Conservation (phyloP, 2,113 vertebrate genomes). For the Paradoxurus hermaphroditus region DNA sequence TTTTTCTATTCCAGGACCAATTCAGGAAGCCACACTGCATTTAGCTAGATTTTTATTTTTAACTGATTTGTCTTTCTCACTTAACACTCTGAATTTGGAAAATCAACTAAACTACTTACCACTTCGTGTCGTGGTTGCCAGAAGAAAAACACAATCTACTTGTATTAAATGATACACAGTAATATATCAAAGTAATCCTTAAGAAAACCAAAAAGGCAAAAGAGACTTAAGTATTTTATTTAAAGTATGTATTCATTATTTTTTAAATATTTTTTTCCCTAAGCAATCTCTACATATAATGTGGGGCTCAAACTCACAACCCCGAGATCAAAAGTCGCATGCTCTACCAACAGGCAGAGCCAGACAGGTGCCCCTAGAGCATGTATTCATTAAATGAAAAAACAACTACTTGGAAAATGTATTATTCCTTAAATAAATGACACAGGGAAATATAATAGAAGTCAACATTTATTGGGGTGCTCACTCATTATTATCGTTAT, state of each 20-base stretch:
- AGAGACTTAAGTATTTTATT: background rate
- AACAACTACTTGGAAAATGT: background rate
- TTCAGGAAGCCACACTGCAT: background rate
- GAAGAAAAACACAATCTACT: background rate
- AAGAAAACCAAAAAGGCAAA: background rate
- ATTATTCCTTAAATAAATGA: constrained; percentile 2
- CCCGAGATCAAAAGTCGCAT: too few relatives aligned
- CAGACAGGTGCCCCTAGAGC: background rate
- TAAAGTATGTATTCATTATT: background rate
- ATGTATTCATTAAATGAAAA: background rate
- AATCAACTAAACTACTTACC: background rate
- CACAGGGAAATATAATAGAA: background rate
- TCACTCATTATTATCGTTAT: background rate
- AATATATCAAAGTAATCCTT: background rate
- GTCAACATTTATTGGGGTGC: background rate
- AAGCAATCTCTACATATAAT: too few relatives aligned
- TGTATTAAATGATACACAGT: background rate
- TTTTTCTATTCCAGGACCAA: background rate
- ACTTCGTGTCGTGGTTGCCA: background rate
- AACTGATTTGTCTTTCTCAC: background rate
- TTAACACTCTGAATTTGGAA: background rate
- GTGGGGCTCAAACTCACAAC: too few relatives aligned
- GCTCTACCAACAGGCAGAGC: too few relatives aligned
- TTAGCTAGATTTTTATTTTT: background rate
- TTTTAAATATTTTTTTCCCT: too few relatives aligned